phyloP scores from a whole-genome alignment of 2,113 vertebrate species.

The Sinocyclocheilus grahami region DNA sequence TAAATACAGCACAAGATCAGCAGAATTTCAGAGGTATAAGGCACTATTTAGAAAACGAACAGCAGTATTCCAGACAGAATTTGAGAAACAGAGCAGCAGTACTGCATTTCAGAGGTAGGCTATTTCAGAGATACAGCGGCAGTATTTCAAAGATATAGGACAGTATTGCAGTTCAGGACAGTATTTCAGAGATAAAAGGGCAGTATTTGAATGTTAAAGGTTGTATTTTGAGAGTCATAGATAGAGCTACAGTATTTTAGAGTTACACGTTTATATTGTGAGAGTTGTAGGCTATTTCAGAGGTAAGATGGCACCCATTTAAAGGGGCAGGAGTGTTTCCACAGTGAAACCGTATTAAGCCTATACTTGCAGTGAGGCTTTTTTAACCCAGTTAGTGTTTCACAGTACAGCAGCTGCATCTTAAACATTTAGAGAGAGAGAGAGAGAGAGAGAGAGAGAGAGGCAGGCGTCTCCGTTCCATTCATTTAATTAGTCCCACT shows the following conservation, averaged over 20 bases:
- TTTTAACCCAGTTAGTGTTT: conserved; percentile 35
- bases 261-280: neutral
- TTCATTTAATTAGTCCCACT: conserved; percentile 58
- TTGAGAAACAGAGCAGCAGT: too few species aligned
- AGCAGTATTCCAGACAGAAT: too few species aligned
- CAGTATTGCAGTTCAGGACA: neutral
- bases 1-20: neutral
- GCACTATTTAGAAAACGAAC: neutral
- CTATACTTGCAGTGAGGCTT: neutral
- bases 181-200: neutral
- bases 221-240: neutral
- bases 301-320: neutral
- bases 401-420: conserved; percentile 36
- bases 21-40: neutral
- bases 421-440: conserved; percentile 47
- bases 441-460: conserved; percentile 40
- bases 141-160: neutral
- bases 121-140: neutral
- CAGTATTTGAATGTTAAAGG: neutral
- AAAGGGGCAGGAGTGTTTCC: neutral
- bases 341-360: neutral
- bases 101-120: neutral
- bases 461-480: conserved; percentile 20
- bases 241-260: neutral
- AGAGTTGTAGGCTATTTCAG: neutral